Evolutionary conservation across 1,140 invertebrate genomes (phyloP).

Genomic region (Brachionus asplanchnoidis): DNA sequence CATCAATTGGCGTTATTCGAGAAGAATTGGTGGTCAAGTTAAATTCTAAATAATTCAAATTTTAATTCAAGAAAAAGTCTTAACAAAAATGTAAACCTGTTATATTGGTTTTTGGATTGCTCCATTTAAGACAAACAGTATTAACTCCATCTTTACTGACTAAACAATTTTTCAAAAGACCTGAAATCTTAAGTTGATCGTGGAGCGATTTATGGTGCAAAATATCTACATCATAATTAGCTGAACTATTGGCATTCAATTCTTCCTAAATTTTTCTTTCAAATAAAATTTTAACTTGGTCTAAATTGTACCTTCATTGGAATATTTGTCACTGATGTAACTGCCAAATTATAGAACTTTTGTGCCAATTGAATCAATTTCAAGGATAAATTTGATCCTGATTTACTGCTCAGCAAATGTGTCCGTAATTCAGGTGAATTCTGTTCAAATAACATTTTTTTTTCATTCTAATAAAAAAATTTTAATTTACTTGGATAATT

Average conservation of each 20-base stretch:
- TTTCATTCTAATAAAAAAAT: neutral
- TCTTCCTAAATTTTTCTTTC: constrained; percentile 66
- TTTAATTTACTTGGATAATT: constrained; percentile 48
- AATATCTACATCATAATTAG: constrained; percentile 95
- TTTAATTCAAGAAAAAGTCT: neutral
- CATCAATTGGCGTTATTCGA: constrained; percentile 88
- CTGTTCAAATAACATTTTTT: constrained; percentile 50
- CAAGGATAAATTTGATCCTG: constrained; percentile 59
- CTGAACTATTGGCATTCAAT: constrained; percentile 91
- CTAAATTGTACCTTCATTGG: constrained; percentile 76
- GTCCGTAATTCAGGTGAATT: constrained; percentile 64
- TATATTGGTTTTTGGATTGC: constrained; percentile 75
- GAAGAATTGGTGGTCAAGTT: constrained; percentile 61
- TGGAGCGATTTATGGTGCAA: constrained; percentile 80
- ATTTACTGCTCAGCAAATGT: constrained; percentile 68
- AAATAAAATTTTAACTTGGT: neutral
- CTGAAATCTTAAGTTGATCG: constrained; percentile 66
- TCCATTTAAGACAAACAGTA: constrained; percentile 86
- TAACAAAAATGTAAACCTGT: constrained; percentile 59
- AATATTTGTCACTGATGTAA: constrained; percentile 92
- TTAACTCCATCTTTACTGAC: constrained; percentile 63
- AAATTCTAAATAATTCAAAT: neutral
- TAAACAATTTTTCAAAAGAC: constrained; percentile 33
- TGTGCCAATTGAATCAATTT: constrained; percentile 57
- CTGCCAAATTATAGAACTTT: constrained; percentile 80